Base-by-base conservation (phyloP, 2,888 invertebrate genomes). In the Dioctria linearis region DNA sequence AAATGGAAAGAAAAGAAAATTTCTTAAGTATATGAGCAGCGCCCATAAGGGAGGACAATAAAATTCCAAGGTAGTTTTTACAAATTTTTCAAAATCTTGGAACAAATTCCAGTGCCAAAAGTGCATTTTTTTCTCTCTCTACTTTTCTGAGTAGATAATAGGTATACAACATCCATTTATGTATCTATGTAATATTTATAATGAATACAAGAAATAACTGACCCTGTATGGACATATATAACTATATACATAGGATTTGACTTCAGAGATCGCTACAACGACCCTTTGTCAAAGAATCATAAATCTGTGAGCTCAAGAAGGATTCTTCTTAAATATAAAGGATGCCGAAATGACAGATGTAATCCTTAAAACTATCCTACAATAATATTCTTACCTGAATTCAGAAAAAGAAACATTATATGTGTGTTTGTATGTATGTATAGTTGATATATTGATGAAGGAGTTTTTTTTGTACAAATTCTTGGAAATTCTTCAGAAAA, bases 281-380 rank as follows among this genome's bases (percentile, higher is more conserved):
- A 25, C 0, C 25, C 25, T 71, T 73, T 73, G 73, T 73, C 43
- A 40, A 54, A 57, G 9, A 13, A 57, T 42, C 73, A 73, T 73
- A 73, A 73, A 73, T 73, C 73, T 57, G 13, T 39, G 25, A 25
- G 54, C 13, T 40, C 40, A 57, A 61, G 61, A 25, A 61, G 39
- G 39, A 61, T 54, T 6, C 25, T 59, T 61, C 5, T 61, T 6
- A n/a, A 61, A 61, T 61, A 25, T 25, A 59, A 73, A 73, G 57
- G 57, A 73, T 40, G 73, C 73, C 73, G 73, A n/a, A 40, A 40
- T n/a, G 59, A 13, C 73, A 73, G 73, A 73, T 73, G 73, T 42
- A 57, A 42, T 42, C 25, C 13, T 42, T 37, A 11, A 73, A 40
- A 25, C 25, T 25, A 25, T 25, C 25, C 57, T 54, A 73, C 25